These are phyloP conservation scores for Formica aserva DNA, from an alignment of 2,888 invertebrate genomes.

Conservation along the genomic window DNA sequence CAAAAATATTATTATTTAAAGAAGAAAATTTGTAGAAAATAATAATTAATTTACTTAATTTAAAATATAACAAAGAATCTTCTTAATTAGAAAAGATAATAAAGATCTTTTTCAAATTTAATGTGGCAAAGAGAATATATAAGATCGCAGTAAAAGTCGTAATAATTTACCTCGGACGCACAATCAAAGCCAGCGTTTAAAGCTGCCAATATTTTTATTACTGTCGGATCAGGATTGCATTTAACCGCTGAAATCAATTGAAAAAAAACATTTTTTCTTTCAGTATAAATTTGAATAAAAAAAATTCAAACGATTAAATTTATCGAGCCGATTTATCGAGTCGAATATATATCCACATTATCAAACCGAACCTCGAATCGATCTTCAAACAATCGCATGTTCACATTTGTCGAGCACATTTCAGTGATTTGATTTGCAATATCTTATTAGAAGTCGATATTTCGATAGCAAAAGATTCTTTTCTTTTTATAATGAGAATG, in stretches of 20 bases:
- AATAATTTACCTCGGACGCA: conserved; percentile 86
- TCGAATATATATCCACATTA: no score
- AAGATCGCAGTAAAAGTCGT: not conserved
- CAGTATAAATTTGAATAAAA: not conserved
- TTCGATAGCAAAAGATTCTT: no score
- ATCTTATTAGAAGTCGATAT: no score
- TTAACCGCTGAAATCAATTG: conserved; percentile 87
- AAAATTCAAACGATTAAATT: not conserved
- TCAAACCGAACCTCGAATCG: no score
- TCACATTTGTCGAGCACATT: no score
- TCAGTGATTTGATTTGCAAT: no score
- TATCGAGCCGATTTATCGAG: no score
- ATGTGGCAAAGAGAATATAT: not conserved
- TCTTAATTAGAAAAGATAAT: not conserved
- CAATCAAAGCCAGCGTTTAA: conserved; percentile 89
- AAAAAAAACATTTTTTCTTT: conserved; percentile 5
- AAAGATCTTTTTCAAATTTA: not conserved
- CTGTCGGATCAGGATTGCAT: conserved; percentile 87
- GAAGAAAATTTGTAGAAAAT: not conserved
- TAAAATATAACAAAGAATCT: not conserved
- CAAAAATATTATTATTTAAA: not conserved
- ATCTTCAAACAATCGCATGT: no score
- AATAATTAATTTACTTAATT: conserved; percentile 5
- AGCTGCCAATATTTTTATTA: conserved; percentile 85
- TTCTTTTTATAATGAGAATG: no score